A percentile compares a stretch with the other conserved stretches of the same genome.
phyloP scores from a whole-genome alignment of 2,797 vertebrate species.

The Esox lucius region DNA sequence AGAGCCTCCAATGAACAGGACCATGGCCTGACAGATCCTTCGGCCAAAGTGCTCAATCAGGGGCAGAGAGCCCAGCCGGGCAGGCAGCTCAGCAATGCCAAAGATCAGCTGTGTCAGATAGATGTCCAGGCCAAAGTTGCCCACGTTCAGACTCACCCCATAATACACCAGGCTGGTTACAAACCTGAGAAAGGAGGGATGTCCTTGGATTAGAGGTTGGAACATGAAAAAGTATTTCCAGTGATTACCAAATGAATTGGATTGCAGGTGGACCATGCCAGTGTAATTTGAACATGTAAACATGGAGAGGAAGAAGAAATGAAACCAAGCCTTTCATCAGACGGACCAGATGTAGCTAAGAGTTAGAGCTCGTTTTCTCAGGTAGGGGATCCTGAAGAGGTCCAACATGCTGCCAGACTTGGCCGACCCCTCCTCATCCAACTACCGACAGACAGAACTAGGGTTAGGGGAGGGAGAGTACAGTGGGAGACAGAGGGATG shows the following conservation, averaged over 20 bases:
- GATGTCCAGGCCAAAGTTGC: slow-evolving; percentile 88
- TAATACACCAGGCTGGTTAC: slow-evolving; percentile 85
- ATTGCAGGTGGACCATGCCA: neutral
- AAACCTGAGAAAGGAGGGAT: slow-evolving; percentile 74
- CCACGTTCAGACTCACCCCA: slow-evolving; percentile 84
- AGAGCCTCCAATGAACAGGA: slow-evolving; percentile 71
- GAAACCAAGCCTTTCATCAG: neutral
- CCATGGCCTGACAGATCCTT: slow-evolving; percentile 62
- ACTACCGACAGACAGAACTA: slow-evolving; percentile 45
- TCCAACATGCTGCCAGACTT: slow-evolving; percentile 74
- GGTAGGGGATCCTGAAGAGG: slow-evolving; percentile 74
- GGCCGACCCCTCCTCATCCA: slow-evolving; percentile 57
- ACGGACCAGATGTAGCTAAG: slow-evolving; percentile 81
- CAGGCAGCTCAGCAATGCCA: slow-evolving; percentile 80
- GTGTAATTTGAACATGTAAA: neutral
- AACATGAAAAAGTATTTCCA: neutral
- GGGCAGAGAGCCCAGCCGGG: slow-evolving; percentile 71
- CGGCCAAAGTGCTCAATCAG: slow-evolving; percentile 79
- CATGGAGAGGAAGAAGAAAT: neutral
- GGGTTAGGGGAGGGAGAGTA: too few species aligned
- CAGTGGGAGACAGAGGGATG: too few species aligned
- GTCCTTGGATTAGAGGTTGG: too few species aligned
- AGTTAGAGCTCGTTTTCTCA: slow-evolving; percentile 77
- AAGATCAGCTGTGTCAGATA: slow-evolving; percentile 91
- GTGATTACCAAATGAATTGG: neutral